phyloP scores from a whole-genome alignment of 2,888 invertebrate species.

The Molorchus minor region DNA sequence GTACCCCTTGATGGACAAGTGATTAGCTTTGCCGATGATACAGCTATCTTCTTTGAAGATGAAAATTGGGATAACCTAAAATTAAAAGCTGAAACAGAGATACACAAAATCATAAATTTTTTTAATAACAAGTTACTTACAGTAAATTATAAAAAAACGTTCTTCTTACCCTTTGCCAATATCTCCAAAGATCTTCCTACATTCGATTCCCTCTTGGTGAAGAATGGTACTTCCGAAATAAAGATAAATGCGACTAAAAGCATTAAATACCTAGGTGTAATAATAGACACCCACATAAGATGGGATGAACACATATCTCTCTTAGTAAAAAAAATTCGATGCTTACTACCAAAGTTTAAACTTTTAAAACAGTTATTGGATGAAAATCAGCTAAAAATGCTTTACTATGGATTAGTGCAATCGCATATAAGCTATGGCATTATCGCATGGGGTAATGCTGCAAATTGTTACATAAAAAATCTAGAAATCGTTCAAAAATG shows the following conservation, averaged over 20 bases:
- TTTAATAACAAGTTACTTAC: background rate
- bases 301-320: background rate
- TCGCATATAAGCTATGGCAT: background rate
- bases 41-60: background rate
- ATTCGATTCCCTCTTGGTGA: no score
- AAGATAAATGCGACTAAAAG: background rate
- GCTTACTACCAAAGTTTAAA: background rate
- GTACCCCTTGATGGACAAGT: background rate
- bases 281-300: background rate
- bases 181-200: no score
- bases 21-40: background rate
- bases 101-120: background rate
- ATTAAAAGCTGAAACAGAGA: background rate
- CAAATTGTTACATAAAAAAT: no score
- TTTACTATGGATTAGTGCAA: background rate
- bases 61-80: background rate
- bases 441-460: no score
- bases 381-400: background rate
- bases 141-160: no score
- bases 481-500: no score
- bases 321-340: background rate
- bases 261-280: background rate
- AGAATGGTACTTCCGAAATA: background rate
- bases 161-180: no score
- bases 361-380: background rate